Conservation (phyloP, 2,888 invertebrate species). For the Philopedon plagiatum region DNA sequence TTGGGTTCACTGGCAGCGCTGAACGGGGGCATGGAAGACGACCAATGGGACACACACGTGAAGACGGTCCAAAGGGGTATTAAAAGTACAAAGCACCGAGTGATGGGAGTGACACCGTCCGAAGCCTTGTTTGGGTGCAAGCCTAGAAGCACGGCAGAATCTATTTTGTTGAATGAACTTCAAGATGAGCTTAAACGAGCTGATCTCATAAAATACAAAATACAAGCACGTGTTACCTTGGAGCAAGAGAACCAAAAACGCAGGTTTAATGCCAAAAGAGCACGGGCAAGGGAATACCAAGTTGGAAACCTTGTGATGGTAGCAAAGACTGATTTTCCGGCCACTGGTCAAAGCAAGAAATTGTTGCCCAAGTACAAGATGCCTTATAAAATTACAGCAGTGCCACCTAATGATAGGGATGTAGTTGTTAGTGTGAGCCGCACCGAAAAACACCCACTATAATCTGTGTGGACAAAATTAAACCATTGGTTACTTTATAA, state of each 20-base stretch:
- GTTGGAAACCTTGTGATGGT: conserved; percentile 37
- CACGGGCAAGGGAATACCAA: conserved; percentile 27
- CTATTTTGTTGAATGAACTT: conserved; percentile 8
- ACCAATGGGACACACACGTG: background rate
- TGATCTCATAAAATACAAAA: background rate
- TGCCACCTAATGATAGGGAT: conserved; percentile 43
- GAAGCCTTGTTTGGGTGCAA: conserved; percentile 11
- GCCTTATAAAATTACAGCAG: conserved; percentile 30
- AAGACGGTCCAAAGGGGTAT: conserved; percentile 23
- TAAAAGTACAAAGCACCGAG: background rate
- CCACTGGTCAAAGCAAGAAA: conserved; percentile 41
- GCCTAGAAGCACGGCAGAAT: background rate
- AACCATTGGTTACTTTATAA: background rate
- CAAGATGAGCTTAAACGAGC: background rate
- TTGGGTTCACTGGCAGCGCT: background rate
- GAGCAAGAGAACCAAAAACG: conserved; percentile 3
- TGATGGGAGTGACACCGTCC: conserved; percentile 5
- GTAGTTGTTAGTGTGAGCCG: conserved; percentile 17
- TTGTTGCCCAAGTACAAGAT: conserved; percentile 35
- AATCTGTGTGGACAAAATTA: conserved; percentile 2
- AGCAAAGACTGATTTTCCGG: conserved; percentile 33
- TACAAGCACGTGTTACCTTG: background rate
- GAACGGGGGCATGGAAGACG: conserved; percentile 7
- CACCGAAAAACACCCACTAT: background rate
- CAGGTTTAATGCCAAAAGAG: background rate